Evolutionary conservation across 1,140 invertebrate species (phyloP).

Genomic region (Orius insidiosus): DNA sequence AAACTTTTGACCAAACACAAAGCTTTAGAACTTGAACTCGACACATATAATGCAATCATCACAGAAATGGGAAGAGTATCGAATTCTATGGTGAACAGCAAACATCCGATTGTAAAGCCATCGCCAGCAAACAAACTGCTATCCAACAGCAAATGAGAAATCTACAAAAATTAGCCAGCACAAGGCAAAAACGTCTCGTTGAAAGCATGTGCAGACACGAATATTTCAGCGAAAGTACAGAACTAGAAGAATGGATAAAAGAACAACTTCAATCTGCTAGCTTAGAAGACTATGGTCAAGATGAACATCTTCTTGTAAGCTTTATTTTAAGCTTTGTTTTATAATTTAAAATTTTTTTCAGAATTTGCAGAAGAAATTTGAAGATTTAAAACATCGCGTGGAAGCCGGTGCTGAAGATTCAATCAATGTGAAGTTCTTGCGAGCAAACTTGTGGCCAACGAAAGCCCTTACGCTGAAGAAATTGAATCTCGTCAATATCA

Average conservation of each 20-base stretch:
- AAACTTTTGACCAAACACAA: conserved; percentile 86
- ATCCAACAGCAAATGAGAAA: conserved; percentile 63
- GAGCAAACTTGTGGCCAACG: conserved; percentile 71
- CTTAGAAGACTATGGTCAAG: conserved; percentile 91
- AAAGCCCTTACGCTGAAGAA: conserved; percentile 74
- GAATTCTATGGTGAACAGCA: conserved; percentile 51
- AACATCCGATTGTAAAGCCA: conserved; percentile 61
- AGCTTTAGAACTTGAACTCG: conserved; percentile 79
- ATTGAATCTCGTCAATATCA: conserved; percentile 76
- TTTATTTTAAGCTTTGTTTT: not conserved
- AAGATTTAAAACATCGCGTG: conserved; percentile 83
- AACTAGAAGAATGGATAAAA: conserved; percentile 86
- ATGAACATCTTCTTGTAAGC: conserved; percentile 78
- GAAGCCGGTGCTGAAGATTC: conserved; percentile 84
- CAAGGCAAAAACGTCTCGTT: conserved; percentile 67
- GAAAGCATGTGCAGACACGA: conserved; percentile 81
- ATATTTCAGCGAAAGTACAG: conserved; percentile 77
- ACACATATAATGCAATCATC: conserved; percentile 83
- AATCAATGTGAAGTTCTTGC: conserved; percentile 83
- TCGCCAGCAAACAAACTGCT: conserved; percentile 57
- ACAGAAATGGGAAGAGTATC: conserved; percentile 81
- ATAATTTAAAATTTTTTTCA: conserved; percentile 25
- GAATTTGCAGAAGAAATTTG: conserved; percentile 81
- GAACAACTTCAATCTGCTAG: conserved; percentile 80
- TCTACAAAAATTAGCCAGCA: conserved; percentile 60